Conservation (phyloP, 1,140 invertebrate species). For the Carcinoscorpius rotundicauda region DNA sequence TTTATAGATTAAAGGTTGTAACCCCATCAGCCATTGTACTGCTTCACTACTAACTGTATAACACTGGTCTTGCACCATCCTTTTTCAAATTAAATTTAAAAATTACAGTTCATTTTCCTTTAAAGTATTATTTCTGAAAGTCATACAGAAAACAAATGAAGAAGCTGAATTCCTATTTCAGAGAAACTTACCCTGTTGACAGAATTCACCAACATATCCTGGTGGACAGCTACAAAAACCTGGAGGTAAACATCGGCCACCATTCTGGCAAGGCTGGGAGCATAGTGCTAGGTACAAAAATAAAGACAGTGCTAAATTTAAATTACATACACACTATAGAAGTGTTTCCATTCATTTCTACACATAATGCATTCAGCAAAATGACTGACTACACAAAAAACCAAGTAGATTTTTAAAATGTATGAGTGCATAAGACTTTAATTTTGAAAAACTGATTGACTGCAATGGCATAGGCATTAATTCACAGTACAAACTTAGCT, state of each 20-base stretch:
- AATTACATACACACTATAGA: neutral
- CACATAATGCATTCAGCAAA: neutral
- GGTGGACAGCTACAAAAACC: conserved; percentile 32
- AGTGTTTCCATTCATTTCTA: no score
- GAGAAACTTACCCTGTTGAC: conserved; percentile 28
- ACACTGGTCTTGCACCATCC: neutral
- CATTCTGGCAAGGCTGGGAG: conserved; percentile 34
- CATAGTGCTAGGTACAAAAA: conserved; percentile 21
- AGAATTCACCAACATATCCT: conserved; percentile 31
- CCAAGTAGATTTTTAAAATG: conserved; percentile 12
- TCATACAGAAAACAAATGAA: no score
- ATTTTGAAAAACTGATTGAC: no score
- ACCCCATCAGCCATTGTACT: neutral
- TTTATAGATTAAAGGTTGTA: neutral
- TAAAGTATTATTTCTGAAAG: neutral
- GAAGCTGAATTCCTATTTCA: neutral
- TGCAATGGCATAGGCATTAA: no score
- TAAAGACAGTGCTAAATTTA: conserved; percentile 4
- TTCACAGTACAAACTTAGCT: no score
- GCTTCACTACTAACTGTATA: neutral
- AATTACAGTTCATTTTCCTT: neutral
- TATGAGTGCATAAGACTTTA: conserved; percentile 9
- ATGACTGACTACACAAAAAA: conserved; percentile 20
- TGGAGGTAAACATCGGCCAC: conserved; percentile 31
- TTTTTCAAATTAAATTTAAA: neutral